Evolutionary conservation across 2,888 invertebrate species (phyloP), one percentile per base, ranked within the genome.

Genomic region (Saturnia japonica): DNA sequence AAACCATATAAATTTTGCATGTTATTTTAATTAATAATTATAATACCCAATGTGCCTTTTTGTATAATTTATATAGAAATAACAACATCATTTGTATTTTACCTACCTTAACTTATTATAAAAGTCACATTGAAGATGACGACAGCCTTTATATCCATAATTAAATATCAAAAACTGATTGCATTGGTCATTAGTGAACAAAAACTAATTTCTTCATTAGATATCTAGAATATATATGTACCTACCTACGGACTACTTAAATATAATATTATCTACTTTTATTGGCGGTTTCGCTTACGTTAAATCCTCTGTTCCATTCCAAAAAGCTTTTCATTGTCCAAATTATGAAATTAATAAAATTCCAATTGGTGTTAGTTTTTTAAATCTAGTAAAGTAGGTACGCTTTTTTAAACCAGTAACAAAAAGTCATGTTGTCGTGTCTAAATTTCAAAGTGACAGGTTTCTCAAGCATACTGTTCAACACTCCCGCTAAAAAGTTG

Each of bases 61-160:
- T 11, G 54, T 2, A 54, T 22, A 54, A 22, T 22, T 22, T 22
- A 22, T 1, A 19, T 9, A 11, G 22, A 22, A 54, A 54, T 54
- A 22, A 54, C 22, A 22, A 54, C 11, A 22, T 47, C 1, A n/a
- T 54, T 1, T 22, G 22, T 54, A 22, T 54, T 54, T 54, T 51
- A 11, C 11, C 3, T 54, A 11, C 8, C 0, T 22, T 51, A 54
- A n/a, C 0, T 22, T 51, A 54, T 22, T 22, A n/a, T 54, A 22
- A 84, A 84, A 79, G 82, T 85, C 81, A 82, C 82, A 80, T 84
- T 85, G 81, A 78, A 72, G 72, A 70, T 66, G 25, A 68, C 70
- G 51, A 34, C 19, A 73, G 70, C 42, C n/a, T 47, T 42, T 70
- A 68, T 47, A 40, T 69, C 40, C 25, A 25, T 51, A 66, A 66